Base-by-base conservation (phyloP, 2,113 vertebrate genomes). In the Larimichthys crocea region DNA sequence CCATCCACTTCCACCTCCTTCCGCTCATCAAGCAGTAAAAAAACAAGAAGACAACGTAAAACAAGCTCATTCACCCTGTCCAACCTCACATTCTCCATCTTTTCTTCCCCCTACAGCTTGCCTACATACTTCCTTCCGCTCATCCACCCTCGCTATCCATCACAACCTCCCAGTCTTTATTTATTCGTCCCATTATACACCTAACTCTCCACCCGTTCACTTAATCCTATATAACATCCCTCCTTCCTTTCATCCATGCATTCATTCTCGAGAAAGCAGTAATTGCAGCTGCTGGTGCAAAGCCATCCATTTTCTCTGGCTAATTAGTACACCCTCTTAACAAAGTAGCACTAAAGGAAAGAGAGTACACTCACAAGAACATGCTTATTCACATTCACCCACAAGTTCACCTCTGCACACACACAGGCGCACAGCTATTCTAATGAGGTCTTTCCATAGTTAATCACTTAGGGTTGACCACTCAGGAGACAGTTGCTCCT, bases 311-410 rank as follows among this genome's bases (percentile, higher is more conserved):
- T 91, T 89, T 75, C 82, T 85, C 86, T 71, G 76, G 76, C 87
- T 93, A 93, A 92, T 93, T 92, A 92, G 89, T 89, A 66, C 82
- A 86, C 74, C 73, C 84, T 88, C 89, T 92, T 89, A 81, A 92
- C 85, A 90, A 87, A 92, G 88, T 63, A 84, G 85, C 75, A 46
- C 71, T 73, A 75, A 88, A 80, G 60, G 61, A 78, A 75, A 69
- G 82, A 75, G 86, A 88, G 78, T 60, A 55, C 85, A 73, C 69
- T 84, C 76, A 74, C 57, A 76, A 74, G 61, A 66, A 67, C 83
- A 74, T 0, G 55, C 49, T 64, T 65, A 71, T 40, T 87, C 79
- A 5, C 76, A 71, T 60, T 31, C 63, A 79, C 55, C 80, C 63
- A 64, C 60, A 72, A 42, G 61, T 65, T 65, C 73, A 86, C 62